Percentiles rank a stretch among this genome's conserved stretches.
These are phyloP conservation scores for Ennomos quercinarius DNA, from an alignment of 2,888 invertebrate species.

Conservation along the genomic window DNA sequence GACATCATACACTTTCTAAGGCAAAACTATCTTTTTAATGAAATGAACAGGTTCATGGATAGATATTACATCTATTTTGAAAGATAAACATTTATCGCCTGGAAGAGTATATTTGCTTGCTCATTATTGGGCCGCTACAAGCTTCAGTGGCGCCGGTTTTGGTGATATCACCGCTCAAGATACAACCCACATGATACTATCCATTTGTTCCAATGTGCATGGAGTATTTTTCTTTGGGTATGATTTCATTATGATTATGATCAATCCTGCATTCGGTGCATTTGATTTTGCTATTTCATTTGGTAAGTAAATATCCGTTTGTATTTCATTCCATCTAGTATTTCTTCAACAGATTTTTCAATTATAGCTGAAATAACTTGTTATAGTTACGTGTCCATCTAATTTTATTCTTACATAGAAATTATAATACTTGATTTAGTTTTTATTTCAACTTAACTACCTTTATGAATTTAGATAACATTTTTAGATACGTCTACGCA, in stretches of 20 bases:
- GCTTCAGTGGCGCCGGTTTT: slow-evolving; percentile 79
- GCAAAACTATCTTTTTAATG: background rate
- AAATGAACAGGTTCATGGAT: slow-evolving; percentile 70
- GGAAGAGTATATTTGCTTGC: slow-evolving; percentile 71
- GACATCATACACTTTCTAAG: background rate
- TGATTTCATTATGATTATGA: slow-evolving; percentile 3
- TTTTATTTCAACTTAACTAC: too few relatives aligned
- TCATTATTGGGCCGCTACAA: slow-evolving; percentile 78
- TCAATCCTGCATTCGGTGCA: background rate
- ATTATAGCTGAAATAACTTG: background rate
- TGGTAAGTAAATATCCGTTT: too few relatives aligned
- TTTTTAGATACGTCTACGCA: slow-evolving; percentile 76
- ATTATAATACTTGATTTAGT: too few relatives aligned
- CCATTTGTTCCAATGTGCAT: slow-evolving; percentile 72
- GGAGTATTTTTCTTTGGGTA: slow-evolving; percentile 82
- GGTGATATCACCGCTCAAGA: slow-evolving; percentile 79
- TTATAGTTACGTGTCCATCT: background rate
- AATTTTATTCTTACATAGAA: too few relatives aligned
- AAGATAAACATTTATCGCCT: slow-evolving; percentile 59
- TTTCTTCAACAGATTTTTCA: too few relatives aligned
- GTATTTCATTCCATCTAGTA: too few relatives aligned
- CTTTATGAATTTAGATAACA: background rate
- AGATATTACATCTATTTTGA: slow-evolving; percentile 60
- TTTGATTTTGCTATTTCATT: too few relatives aligned
- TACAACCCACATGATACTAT: slow-evolving; percentile 69